Conservation (phyloP, 37 sponge, comb jelly and placozoan species). For the Crambe crambe region DNA sequence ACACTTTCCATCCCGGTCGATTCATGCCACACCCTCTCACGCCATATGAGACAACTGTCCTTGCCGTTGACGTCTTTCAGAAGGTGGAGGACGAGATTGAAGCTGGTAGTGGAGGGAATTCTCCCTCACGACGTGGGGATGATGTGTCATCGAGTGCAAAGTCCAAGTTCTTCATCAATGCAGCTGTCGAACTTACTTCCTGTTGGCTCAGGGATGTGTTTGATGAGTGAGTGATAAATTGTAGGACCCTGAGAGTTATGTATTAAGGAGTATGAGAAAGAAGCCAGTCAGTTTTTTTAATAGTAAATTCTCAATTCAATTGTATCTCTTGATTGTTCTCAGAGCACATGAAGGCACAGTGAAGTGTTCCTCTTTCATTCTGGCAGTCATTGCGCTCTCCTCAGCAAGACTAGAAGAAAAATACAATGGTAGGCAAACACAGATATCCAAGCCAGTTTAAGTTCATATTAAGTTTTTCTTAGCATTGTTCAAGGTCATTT, state of each 20-base stretch:
- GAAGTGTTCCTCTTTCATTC: constrained; percentile 13
- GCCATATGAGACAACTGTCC: constrained; percentile 13
- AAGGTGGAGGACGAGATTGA: constrained; percentile 9
- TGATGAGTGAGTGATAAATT: constrained; percentile 34
- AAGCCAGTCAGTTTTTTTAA: too few relatives aligned
- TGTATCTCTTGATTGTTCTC: neutral
- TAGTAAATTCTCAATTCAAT: neutral
- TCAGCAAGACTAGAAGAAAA: constrained; percentile 64
- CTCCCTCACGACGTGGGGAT: neutral
- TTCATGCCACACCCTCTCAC: constrained; percentile 2
- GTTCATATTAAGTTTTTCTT: constrained; percentile 7
- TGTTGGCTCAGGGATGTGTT: constrained; percentile 53
- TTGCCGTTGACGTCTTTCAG: constrained; percentile 34
- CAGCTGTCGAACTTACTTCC: constrained; percentile 47
- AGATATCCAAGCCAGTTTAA: too few relatives aligned
- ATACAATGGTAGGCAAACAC: constrained; percentile 28
- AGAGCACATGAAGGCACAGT: constrained; percentile 41
- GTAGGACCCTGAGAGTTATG: too few relatives aligned
- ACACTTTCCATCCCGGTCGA: neutral
- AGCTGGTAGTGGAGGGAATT: neutral
- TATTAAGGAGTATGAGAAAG: neutral
- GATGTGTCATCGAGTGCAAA: neutral
- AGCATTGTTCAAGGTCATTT: constrained; percentile 54
- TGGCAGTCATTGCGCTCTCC: constrained; percentile 39
- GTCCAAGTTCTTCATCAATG: constrained; percentile 17